phyloP scores from a whole-genome alignment of 1,140 invertebrate species.

The Penaeus indicus region DNA sequence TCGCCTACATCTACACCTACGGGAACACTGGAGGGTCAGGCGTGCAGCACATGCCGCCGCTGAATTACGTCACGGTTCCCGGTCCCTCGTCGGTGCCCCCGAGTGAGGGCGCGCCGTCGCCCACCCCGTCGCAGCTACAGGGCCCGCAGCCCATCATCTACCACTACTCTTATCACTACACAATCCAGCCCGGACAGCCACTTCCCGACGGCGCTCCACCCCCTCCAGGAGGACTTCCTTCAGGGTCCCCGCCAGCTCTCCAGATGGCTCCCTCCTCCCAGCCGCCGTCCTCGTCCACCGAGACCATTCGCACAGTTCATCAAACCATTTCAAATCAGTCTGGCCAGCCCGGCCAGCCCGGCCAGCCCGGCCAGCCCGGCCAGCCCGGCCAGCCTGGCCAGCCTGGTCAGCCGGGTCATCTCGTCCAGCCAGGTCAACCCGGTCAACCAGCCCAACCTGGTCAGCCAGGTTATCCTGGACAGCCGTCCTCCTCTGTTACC shows the following conservation, averaged over 20 bases:
- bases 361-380: neutral
- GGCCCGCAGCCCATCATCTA: constrained; percentile 64
- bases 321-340: constrained; percentile 20
- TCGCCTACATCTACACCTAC: constrained; percentile 66
- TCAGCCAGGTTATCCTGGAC: neutral
- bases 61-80: constrained; percentile 63
- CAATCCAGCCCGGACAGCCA: constrained; percentile 65
- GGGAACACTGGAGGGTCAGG: constrained; percentile 47
- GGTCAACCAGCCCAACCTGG: neutral
- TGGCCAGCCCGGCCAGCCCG: neutral
- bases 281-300: neutral
- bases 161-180: constrained; percentile 67
- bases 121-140: constrained; percentile 59
- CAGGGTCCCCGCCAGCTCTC: constrained; percentile 52
- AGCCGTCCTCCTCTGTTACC: constrained; percentile 5
- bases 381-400: constrained; percentile 41
- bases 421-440: constrained; percentile 29
- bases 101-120: constrained; percentile 64
- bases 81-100: constrained; percentile 51
- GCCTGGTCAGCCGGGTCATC: constrained; percentile 21
- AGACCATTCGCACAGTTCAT: constrained; percentile 26
- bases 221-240: constrained; percentile 43
- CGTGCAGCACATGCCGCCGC: constrained; percentile 65
- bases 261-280: constrained; percentile 56
- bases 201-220: constrained; percentile 64